phyloP scores from a whole-genome alignment of 2,113 vertebrate genomes.

The Tor tambroides region DNA sequence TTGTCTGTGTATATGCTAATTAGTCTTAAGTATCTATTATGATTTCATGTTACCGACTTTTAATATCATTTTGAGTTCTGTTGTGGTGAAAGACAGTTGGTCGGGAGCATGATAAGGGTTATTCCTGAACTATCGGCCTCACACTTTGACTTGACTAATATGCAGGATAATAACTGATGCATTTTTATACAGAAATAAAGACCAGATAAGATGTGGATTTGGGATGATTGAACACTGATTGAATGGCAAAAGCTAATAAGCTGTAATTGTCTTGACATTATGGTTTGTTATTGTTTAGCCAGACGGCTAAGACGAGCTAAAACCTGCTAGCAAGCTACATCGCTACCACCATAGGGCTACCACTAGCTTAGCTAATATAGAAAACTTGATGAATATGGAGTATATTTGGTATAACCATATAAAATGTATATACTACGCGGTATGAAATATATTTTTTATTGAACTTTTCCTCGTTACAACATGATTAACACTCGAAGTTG shows the following conservation, averaged over 20 bases:
- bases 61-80: not conserved
- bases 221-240: not conserved
- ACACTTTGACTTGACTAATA: not conserved
- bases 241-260: not conserved
- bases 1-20: not conserved
- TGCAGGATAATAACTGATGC: not conserved
- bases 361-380: slow-evolving; percentile 26
- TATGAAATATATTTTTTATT: not conserved
- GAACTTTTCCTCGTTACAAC: not conserved
- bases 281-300: slow-evolving; percentile 50
- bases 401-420: not conserved
- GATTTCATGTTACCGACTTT: not conserved
- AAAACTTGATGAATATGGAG: not conserved
- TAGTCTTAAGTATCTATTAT: not conserved
- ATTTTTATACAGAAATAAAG: not conserved
- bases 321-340: slow-evolving; percentile 64
- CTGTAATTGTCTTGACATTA: not conserved
- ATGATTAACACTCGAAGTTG: not conserved
- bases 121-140: slow-evolving; percentile 13
- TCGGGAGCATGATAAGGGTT: not conserved
- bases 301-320: slow-evolving; percentile 40
- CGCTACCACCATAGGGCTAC: slow-evolving; percentile 52
- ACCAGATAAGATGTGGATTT: not conserved
- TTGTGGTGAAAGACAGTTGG: slow-evolving; percentile 3
- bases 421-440: not conserved